Evolutionary conservation across 2,888 invertebrate species (phyloP).

Genomic region (Branchipolynoe longqiensis): DNA sequence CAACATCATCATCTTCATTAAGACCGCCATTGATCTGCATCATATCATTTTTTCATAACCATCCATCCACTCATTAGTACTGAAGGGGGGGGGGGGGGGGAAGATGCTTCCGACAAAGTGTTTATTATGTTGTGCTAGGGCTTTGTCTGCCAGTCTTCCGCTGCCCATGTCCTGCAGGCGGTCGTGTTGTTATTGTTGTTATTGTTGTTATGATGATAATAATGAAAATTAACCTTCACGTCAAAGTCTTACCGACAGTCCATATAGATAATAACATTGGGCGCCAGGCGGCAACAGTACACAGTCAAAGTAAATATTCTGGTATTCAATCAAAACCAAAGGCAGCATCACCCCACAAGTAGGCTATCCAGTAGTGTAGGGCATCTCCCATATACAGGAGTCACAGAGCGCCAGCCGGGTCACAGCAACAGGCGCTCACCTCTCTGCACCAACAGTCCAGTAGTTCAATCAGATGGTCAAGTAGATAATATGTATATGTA

Average conservation of each 20-base stretch:
- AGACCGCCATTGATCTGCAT: not conserved
- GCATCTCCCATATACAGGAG: conserved; percentile 8
- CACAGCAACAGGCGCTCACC: conserved; percentile 35
- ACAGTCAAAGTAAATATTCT: conserved; percentile 38
- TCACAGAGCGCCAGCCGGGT: conserved; percentile 17
- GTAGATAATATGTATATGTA: conserved; percentile 56
- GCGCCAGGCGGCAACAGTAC: not conserved
- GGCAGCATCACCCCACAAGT: conserved; percentile 34
- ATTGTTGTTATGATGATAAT: no score
- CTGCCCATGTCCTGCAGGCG: not conserved
- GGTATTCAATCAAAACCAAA: conserved; percentile 42
- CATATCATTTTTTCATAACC: not conserved
- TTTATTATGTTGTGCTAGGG: conserved; percentile 28
- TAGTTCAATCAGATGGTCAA: conserved; percentile 51
- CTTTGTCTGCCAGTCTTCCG: not conserved
- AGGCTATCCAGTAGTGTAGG: conserved; percentile 20
- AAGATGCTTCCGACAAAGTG: conserved; percentile 13
- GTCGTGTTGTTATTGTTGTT: no score
- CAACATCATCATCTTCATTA: conserved; percentile 26
- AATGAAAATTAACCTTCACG: conserved; percentile 42
- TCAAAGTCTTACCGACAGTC: conserved; percentile 24
- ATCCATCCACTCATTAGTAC: conserved; percentile 34
- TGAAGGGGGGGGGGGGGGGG: conserved; percentile 5
- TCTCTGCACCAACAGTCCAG: not conserved
- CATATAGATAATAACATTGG: conserved; percentile 23